A percentile compares a stretch with the other conserved stretches of the same genome.
phyloP scores from a whole-genome alignment of 2,888 invertebrate species.

The Pseudococcus viburni region DNA sequence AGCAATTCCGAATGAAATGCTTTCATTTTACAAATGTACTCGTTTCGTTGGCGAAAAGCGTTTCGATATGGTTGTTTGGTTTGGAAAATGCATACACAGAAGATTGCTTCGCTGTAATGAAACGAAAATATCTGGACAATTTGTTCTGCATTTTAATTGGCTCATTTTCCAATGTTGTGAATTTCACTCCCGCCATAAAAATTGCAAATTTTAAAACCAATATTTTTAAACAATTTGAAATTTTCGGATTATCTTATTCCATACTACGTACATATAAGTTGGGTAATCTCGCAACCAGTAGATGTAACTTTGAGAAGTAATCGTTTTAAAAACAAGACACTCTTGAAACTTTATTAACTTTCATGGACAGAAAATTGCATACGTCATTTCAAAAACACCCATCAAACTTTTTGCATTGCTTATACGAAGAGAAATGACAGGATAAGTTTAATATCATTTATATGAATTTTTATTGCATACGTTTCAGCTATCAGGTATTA shows the following conservation, averaged over 20 bases:
- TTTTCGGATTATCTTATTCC: too few species aligned
- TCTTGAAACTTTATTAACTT: background rate
- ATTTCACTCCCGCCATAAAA: too few species aligned
- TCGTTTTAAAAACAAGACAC: background rate
- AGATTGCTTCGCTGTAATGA: background rate
- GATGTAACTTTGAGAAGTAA: too few species aligned
- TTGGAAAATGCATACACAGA: background rate
- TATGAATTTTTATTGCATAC: background rate
- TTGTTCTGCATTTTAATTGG: background rate
- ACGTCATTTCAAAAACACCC: background rate
- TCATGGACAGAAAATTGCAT: background rate
- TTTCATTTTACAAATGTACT: constrained; percentile 11
- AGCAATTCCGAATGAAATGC: background rate
- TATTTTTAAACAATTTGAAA: too few species aligned
- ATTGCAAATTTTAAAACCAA: background rate
- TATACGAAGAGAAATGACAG: background rate
- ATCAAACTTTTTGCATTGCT: background rate
- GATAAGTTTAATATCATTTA: background rate
- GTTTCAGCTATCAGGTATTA: background rate
- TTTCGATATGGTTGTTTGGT: background rate
- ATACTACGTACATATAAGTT: too few species aligned
- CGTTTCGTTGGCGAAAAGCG: background rate
- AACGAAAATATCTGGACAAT: too few species aligned
- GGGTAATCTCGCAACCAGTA: too few species aligned
- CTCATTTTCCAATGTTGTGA: background rate